These are phyloP conservation scores for Habropoda laboriosa DNA, from an alignment of 1,140 invertebrate genomes.

Conservation along the genomic window DNA sequence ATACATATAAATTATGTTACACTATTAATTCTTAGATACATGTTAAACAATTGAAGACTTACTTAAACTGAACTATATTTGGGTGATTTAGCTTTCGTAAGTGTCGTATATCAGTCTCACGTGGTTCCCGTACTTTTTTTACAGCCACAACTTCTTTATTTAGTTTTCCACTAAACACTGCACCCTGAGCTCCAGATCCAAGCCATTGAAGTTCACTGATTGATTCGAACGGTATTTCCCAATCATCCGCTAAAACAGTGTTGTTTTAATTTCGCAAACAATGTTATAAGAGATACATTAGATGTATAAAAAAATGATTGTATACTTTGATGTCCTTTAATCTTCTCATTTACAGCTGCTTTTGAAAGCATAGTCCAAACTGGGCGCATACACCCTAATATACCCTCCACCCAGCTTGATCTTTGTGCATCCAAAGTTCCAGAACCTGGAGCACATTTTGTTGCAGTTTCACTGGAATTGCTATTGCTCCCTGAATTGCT, in stretches of 20 bases:
- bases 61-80: conserved; percentile 98
- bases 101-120: conserved; percentile 97
- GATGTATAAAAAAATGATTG: conserved; percentile 52
- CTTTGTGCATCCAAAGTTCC: conserved; percentile 81
- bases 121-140: conserved; percentile 96
- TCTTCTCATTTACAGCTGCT: conserved; percentile 85
- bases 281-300: conserved; percentile 13
- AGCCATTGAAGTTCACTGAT: conserved; percentile 96
- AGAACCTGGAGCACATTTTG: conserved; percentile 73
- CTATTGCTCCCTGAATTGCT: conserved; percentile 73
- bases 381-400: conserved; percentile 93
- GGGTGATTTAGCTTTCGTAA: conserved; percentile 97
- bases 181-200: conserved; percentile 97
- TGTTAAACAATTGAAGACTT: conserved; percentile 69
- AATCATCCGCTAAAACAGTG: conserved; percentile 85
- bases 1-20: neutral
- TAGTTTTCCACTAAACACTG: conserved; percentile 95
- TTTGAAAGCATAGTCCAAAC: conserved; percentile 93
- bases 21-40: neutral
- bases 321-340: conserved; percentile 83
- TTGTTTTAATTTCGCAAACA: neutral
- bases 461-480: conserved; percentile 72
- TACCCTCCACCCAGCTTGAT: conserved; percentile 89
- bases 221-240: conserved; percentile 97
- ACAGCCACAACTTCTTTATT: conserved; percentile 95